Percentiles rank a stretch among this genome's conserved stretches.
These are phyloP conservation scores for Hyles euphorbiae DNA, from an alignment of 1,140 invertebrate genomes.

Conservation along the genomic window DNA sequence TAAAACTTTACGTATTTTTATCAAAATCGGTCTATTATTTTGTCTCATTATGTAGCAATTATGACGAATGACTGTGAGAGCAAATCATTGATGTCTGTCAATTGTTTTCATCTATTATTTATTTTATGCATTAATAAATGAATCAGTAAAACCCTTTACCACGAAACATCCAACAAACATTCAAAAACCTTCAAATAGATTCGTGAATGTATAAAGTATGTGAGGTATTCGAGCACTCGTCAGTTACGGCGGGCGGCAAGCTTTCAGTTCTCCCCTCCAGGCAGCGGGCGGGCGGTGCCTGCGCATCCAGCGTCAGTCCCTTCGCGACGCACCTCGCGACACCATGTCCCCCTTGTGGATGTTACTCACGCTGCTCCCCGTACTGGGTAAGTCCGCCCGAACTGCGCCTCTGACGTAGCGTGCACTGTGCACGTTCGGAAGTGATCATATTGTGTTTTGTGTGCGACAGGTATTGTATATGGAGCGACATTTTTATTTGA, in stretches of 20 bases:
- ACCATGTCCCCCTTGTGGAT: constrained; percentile 68
- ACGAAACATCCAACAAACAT: too few relatives aligned
- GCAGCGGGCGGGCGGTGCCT: constrained; percentile 46
- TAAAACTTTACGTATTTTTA: too few relatives aligned
- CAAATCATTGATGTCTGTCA: too few relatives aligned
- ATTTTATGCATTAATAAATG: too few relatives aligned
- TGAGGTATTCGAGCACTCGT: neutral
- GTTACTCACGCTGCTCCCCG: constrained; percentile 60
- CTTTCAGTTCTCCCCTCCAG: constrained; percentile 46
- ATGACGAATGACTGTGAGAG: too few relatives aligned
- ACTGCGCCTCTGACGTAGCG: constrained; percentile 4
- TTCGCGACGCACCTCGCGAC: constrained; percentile 56
- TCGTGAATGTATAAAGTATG: neutral
- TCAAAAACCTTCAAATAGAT: neutral
- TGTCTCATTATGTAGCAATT: too few relatives aligned
- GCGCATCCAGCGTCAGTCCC: constrained; percentile 42
- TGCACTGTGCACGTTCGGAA: constrained; percentile 16
- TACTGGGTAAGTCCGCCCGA: constrained; percentile 58
- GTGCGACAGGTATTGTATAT: too few relatives aligned
- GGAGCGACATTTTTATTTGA: too few relatives aligned
- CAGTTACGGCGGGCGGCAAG: constrained; percentile 45
- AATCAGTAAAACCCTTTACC: too few relatives aligned
- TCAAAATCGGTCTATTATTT: too few relatives aligned
- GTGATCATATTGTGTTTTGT: constrained; percentile 13
- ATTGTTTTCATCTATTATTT: too few relatives aligned